A percentile compares a stretch with the other conserved stretches of the same genome.
Conservation (phyloP, 2,113 vertebrate species). For the Meleagris gallopavo region DNA sequence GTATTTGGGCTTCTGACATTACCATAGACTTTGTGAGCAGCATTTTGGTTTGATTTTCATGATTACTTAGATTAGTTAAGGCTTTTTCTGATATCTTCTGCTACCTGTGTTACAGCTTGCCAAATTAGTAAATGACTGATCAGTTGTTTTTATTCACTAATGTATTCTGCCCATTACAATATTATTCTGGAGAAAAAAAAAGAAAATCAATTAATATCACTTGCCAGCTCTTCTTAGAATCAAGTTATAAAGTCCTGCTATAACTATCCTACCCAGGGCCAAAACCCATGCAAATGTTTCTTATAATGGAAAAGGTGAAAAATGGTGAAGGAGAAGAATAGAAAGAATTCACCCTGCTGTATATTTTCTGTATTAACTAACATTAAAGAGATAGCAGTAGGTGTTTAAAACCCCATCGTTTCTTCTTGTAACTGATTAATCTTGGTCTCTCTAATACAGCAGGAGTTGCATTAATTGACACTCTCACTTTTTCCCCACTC, state of each 20-base stretch:
- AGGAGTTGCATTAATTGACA: slow-evolving; percentile 24
- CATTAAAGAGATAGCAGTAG: background rate
- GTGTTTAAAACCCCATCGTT: background rate
- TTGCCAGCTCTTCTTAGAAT: background rate
- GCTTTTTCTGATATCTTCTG: background rate
- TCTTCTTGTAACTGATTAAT: background rate
- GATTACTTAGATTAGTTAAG: background rate
- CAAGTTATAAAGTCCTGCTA: background rate
- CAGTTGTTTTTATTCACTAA: background rate
- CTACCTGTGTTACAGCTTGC: background rate
- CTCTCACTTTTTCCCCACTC: background rate
- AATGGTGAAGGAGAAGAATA: background rate
- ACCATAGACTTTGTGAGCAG: background rate
- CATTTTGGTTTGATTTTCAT: background rate
- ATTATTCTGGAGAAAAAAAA: background rate
- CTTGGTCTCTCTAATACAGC: background rate
- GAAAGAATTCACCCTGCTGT: background rate
- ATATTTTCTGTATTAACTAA: slow-evolving; percentile 1
- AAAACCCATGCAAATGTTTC: background rate
- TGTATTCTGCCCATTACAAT: background rate
- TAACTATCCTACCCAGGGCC: background rate
- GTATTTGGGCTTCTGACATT: background rate
- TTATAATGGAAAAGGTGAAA: background rate
- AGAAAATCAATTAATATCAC: background rate
- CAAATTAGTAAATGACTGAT: slow-evolving; percentile 7